Conservation (phyloP, 2,888 invertebrate genomes). For the Helobdella robusta region DNA sequence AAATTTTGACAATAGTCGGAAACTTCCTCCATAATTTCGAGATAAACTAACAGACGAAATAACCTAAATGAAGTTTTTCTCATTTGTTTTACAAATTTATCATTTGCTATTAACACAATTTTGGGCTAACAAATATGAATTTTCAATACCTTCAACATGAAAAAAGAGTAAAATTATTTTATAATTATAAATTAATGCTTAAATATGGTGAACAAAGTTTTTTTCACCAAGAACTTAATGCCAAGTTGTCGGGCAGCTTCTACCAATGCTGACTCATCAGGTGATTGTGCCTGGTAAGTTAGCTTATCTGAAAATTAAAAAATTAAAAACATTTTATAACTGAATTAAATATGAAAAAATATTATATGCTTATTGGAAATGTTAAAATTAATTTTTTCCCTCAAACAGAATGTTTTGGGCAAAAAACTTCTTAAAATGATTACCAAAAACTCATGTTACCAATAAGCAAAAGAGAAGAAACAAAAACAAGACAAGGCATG, state of each 20-base stretch:
- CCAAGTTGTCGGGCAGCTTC: constrained; percentile 7
- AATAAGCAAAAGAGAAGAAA: too few relatives aligned
- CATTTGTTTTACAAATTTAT: too few relatives aligned
- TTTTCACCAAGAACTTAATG: constrained; percentile 10
- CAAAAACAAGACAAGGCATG: too few relatives aligned
- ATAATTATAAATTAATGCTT: constrained; percentile 2
- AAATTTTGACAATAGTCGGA: too few relatives aligned
- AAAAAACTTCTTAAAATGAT: background rate
- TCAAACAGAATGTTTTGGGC: background rate
- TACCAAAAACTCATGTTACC: too few relatives aligned
- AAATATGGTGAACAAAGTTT: too few relatives aligned
- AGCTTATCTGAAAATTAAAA: constrained; percentile 13
- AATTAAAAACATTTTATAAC: background rate
- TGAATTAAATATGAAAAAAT: background rate
- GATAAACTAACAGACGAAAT: too few relatives aligned
- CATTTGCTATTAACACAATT: too few relatives aligned
- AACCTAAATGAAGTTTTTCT: too few relatives aligned
- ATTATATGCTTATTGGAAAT: background rate
- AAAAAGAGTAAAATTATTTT: constrained; percentile 7
- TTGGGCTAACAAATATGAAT: too few relatives aligned
- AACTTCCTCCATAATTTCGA: too few relatives aligned
- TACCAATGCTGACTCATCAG: constrained; percentile 21
- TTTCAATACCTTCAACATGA: too few relatives aligned
- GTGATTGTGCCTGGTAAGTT: constrained; percentile 24
- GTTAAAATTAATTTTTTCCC: background rate